These are phyloP conservation scores for Metopolophium dirhodum DNA, from an alignment of 1,140 invertebrate genomes.

Conservation along the genomic window DNA sequence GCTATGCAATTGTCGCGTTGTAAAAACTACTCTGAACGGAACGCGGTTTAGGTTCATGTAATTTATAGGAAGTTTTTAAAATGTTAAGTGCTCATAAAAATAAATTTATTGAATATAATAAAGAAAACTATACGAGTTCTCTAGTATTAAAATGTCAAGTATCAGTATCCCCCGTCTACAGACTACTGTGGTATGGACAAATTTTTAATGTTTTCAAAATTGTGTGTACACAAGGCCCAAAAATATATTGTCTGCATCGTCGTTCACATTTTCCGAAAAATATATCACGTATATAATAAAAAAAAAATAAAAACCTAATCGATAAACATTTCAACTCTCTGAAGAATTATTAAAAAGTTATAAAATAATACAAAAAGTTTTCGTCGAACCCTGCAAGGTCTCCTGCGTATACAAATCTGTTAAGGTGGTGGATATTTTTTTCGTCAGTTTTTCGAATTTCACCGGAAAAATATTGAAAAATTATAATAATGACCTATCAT, in stretches of 20 bases:
- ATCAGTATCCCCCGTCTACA: background rate
- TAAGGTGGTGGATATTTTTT: background rate
- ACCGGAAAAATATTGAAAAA: background rate
- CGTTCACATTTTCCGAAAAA: background rate
- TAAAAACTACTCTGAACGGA: background rate
- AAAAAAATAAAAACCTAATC: background rate
- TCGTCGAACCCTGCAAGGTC: background rate
- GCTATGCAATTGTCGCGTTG: background rate
- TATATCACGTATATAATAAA: background rate
- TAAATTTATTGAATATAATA: background rate
- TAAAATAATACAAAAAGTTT: background rate
- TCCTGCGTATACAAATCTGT: background rate
- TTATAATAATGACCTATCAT: background rate
- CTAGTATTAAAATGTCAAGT: background rate
- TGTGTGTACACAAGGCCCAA: background rate
- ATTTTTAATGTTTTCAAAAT: background rate
- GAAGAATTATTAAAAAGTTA: background rate
- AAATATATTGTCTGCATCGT: background rate
- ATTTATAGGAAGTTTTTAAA: background rate
- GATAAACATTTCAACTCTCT: conserved; percentile 1
- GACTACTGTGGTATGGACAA: background rate
- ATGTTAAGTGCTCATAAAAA: background rate
- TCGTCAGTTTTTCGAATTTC: background rate
- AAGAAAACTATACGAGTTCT: background rate
- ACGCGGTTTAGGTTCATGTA: background rate